A percentile compares a stretch with the other conserved stretches of the same genome.
These are phyloP conservation scores for Gymnopithys bicolor DNA, from an alignment of 2,797 vertebrate genomes.

Conservation along the genomic window DNA sequence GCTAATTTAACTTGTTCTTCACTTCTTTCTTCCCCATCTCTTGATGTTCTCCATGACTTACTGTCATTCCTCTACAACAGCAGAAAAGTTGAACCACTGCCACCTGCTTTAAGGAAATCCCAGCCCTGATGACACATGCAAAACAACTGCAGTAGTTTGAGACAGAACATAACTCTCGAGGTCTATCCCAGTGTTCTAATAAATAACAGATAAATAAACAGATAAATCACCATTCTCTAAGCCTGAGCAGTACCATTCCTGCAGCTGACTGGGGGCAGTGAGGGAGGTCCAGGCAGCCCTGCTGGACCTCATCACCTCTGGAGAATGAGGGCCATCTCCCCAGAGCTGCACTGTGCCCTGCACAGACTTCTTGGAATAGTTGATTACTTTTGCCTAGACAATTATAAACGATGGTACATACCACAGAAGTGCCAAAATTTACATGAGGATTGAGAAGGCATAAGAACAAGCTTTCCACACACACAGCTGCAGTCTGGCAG, in stretches of 20 bases:
- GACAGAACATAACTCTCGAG: background rate
- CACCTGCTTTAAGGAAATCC: background rate
- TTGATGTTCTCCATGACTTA: background rate
- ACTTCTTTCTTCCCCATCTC: background rate
- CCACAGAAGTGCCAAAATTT: background rate
- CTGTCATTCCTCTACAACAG: background rate
- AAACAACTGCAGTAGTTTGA: background rate
- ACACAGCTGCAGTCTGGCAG: background rate
- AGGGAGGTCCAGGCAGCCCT: background rate
- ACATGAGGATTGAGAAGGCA: background rate
- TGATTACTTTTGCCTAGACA: background rate
- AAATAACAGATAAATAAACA: background rate
- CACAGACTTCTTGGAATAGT: background rate
- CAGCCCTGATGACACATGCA: background rate
- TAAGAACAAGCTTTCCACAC: background rate
- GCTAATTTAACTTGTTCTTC: background rate
- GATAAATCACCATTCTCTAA: background rate
- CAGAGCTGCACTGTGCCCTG: fast-evolving
- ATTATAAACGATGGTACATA: background rate
- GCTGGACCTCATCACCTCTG: fast-evolving
- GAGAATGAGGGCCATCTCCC: fast-evolving
- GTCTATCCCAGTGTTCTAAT: background rate
- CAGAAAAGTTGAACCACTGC: background rate
- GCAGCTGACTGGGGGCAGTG: background rate
- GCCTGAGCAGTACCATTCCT: background rate